phyloP scores from a whole-genome alignment of 2,113 vertebrate species.

The Raphicerus campestris region DNA sequence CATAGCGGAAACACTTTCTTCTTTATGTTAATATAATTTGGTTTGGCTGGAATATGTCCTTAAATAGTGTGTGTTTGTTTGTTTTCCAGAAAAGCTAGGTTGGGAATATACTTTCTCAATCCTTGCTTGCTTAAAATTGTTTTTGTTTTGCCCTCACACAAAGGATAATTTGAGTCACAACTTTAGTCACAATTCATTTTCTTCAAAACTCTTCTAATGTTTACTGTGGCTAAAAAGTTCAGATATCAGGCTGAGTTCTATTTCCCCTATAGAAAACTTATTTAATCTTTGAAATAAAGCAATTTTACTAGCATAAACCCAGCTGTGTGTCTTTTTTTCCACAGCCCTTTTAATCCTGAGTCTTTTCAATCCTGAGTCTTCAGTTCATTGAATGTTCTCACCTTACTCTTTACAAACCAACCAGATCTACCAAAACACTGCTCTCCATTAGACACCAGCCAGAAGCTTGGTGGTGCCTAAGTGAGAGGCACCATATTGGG shows the following conservation, averaged over 20 bases:
- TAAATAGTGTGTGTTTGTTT: not conserved
- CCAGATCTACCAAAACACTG: not conserved
- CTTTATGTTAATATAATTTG: constrained; percentile 1
- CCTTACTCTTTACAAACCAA: not conserved
- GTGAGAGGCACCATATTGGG: not conserved
- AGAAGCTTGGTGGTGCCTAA: not conserved
- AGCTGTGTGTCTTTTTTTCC: not conserved
- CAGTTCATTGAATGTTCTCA: not conserved
- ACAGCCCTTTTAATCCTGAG: not conserved
- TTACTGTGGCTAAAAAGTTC: constrained; percentile 13
- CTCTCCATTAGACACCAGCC: not conserved
- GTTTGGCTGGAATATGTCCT: not conserved
- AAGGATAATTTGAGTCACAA: not conserved
- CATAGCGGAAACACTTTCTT: not conserved
- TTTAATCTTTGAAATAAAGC: not conserved
- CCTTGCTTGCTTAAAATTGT: not conserved
- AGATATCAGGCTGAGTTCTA: not conserved
- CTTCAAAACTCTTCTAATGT: not conserved
- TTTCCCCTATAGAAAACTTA: not conserved
- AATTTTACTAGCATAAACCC: not conserved
- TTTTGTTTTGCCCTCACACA: not conserved
- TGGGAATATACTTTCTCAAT: not conserved
- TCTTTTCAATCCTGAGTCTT: not conserved
- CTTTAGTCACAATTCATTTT: not conserved
- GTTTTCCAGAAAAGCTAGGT: constrained; percentile 1